Conservation (phyloP, 30 jellyfish, hydroid and myxozoan species). For the Turritopsis rubra region DNA sequence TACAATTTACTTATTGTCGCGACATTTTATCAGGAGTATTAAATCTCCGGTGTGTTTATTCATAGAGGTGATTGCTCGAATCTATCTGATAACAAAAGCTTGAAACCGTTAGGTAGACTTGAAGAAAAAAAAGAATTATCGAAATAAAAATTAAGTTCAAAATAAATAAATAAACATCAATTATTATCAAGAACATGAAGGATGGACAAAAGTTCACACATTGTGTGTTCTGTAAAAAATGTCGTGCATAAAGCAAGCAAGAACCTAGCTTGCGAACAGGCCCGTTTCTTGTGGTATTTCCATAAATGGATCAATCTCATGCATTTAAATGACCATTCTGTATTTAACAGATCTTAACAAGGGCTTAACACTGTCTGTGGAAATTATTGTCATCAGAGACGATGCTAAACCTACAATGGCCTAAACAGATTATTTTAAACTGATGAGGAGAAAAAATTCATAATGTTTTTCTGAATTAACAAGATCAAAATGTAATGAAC, state of each 20-base stretch:
- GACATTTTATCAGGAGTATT: neutral
- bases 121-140: neutral
- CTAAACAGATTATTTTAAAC: neutral
- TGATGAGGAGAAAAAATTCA: neutral
- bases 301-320: neutral
- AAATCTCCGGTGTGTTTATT: neutral
- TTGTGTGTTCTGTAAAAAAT: neutral
- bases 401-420: neutral
- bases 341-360: neutral
- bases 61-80: neutral
- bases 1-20: neutral
- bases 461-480: neutral
- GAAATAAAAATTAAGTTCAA: neutral
- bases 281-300: neutral
- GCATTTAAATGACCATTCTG: neutral
- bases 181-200: no score
- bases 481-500: conserved; percentile 11
- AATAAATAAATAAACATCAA: no score
- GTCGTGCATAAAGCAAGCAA: neutral
- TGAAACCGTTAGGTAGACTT: neutral
- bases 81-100: neutral
- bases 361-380: neutral
- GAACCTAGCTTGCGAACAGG: neutral
- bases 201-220: no score
- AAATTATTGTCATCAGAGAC: neutral